phyloP scores from a whole-genome alignment of 2,888 invertebrate genomes.

The Liposcelis brunnea region DNA sequence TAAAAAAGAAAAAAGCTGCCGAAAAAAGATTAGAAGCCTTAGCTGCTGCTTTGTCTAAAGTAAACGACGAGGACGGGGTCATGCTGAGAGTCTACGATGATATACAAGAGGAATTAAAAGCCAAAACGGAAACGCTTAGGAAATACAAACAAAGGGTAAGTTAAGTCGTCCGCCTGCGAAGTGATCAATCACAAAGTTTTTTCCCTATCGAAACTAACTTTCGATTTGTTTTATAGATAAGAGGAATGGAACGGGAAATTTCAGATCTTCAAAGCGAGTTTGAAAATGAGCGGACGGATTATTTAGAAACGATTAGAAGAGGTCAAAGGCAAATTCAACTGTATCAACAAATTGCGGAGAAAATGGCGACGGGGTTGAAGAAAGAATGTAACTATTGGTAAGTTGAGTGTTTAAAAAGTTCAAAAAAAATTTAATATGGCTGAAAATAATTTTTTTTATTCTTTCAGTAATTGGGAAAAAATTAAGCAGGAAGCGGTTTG shows the following conservation, averaged over 20 bases:
- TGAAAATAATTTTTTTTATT: neutral
- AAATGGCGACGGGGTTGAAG: constrained; percentile 47
- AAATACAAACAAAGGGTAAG: constrained; percentile 43
- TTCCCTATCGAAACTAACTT: no score
- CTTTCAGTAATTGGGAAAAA: constrained; percentile 43
- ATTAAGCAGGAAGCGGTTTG: constrained; percentile 50
- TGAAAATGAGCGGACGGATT: constrained; percentile 63
- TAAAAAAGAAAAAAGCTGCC: constrained; percentile 47
- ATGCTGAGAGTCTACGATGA: constrained; percentile 59
- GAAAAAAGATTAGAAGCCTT: constrained; percentile 42
- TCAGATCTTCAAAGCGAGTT: constrained; percentile 64
- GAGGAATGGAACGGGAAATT: constrained; percentile 51
- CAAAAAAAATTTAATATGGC: neutral
- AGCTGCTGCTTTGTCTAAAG: constrained; percentile 36
- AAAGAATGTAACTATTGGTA: constrained; percentile 57
- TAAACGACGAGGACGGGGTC: constrained; percentile 53
- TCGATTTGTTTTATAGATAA: constrained; percentile 30
- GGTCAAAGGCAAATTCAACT: constrained; percentile 53
- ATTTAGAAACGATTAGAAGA: constrained; percentile 59
- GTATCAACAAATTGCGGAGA: constrained; percentile 42
- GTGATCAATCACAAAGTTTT: no score
- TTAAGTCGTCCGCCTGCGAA: no score
- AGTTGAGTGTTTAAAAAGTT: constrained; percentile 11
- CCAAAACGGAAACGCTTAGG: constrained; percentile 47
- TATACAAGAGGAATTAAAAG: constrained; percentile 58